Base-by-base conservation (phyloP, 2,797 vertebrate species). In the Mergus octosetaceus region DNA sequence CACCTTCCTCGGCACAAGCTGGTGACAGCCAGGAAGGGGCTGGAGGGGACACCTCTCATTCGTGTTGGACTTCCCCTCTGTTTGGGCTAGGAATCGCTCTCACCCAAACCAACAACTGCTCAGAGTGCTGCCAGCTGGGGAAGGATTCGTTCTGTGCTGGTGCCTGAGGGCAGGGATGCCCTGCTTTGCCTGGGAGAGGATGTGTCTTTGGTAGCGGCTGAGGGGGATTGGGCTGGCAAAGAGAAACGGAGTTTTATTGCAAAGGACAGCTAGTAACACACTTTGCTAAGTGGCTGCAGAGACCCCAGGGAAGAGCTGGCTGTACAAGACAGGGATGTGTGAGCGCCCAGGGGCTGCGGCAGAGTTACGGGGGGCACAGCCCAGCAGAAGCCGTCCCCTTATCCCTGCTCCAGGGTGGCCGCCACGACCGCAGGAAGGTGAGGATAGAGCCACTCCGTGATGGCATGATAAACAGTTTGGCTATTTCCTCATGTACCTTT, bases 51-150 rank as follows among this genome's bases (percentile, higher is more conserved):
- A 27, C 13, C 13, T 71, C 39, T n/a, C 19, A 17, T 5, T 10
- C 3, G 13, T 11, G 21, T 47, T 32, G 1, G 3, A 5, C 21
- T 13, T 72, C n/a, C n/a, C 22, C 13, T 77, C 28, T 32, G 28
- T 45, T 25, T 3, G 24, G n/a, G 4, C 38, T 19, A 39, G 54
- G 54, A 41, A 9, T 11, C 1, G 2, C 21, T 56, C 47, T 24
- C 24, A 28, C 6, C 22, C 24, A 13, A 39, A 32, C 14, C 13
- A 65, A 18, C 7, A 28, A 39, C 10, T 19, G 21, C 28, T 38
- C 38, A 7, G 3, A 39, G 61, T 16, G 2, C 2, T n/a, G 21
- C 13, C 1, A 0, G 6, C 14, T 1, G 3, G 30, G 47, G 18
- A 14, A 17, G 28, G 28, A 25, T 25, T 14, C 3, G 0, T 5